Evolutionary conservation across 37 sponge, comb jelly and placozoan genomes (phyloP), one percentile per base, ranked within the genome.

Genomic region (Haliclona indistincta): DNA sequence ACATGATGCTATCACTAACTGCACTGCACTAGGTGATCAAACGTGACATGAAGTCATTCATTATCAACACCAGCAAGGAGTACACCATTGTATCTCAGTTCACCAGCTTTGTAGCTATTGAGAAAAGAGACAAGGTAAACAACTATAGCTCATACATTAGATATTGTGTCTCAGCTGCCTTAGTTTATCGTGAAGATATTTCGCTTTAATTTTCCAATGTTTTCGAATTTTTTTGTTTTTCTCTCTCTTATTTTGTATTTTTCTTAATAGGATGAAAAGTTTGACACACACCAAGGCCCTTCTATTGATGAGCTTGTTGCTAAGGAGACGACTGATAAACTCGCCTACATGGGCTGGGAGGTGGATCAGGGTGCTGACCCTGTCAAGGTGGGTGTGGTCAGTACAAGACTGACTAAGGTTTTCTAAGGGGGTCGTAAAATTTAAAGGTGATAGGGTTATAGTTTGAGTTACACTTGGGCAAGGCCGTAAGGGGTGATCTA

Each of bases 21-120:
- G n/a, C n/a, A n/a, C 35, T 62, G 76, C 35, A 68, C 8, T 47
- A 93, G 94, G 81, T 89, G 30, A 47, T 92, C 44, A 91, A 92
- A 67, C 71, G 83, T 52, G 93, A 91, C 40, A 54, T 86, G 3
- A 95, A 95, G 80, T 42, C 85, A 3, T 88, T 75, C 79, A 85
- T 95, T 67, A 95, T 95, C 72, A 86, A 95, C 64, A 82, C 86
- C 64, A 88, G 89, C 45, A 92, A 88, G 63, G 94, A 95, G 61
- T 85, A 95, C 69, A 92, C 89, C 76, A 95, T 95, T 64, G 96
- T 95, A 43, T 91, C 95, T 32, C 95, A 90, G 82, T 97, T 92
- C 79, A 97, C 98, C 54, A 98, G 99, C 78, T 98, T 98, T 82
- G 93, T 98, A 2, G 99, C 99, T 34, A 93, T 98, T 52, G 99